Evolutionary conservation across 2,888 invertebrate genomes (phyloP), one percentile per base, ranked within the genome.

Genomic region (Reticulitermes lucifugus): DNA sequence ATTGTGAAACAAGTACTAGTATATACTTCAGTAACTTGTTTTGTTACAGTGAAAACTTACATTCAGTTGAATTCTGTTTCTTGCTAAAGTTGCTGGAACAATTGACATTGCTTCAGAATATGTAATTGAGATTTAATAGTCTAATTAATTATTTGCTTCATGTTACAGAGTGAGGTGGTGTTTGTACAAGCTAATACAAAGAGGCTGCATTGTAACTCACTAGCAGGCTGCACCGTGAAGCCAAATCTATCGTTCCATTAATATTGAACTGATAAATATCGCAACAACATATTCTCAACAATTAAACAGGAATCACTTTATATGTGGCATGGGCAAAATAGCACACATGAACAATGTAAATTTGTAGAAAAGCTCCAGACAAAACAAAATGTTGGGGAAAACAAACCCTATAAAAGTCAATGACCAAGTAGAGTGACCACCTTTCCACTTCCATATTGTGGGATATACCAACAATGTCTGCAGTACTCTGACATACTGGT

Each of bases 1-100:
- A 59, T 80, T 80, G 29, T 41, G n/a, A 80, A 79, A 80, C n/a
- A 80, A 21, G 21, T 21, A 80, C 41, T 80, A 80, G 35, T 41
- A 73, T 35, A 73, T 41, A 73, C 73, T 73, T 41, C 73, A 73
- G 41, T 21, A 73, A 73, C 41, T 73, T 71, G 0, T 25, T 35
- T 41, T 25, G 12, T 70, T 25, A 70, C 25, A 70, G 12, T 70
- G 25, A 73, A 7, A 14, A 73, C 9, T 41, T 73, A 10, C 41
- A 12, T 41, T 21, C 73, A 79, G 51, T 55, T 7, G 29, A 79
- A 59, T 35, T 59, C 41, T 35, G 29, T 12, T 60, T 35, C 22
- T 55, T 60, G 25, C 41, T 35, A 29, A 79, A 46, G 46, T 29
- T 80, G 22, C 59, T 59, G 59, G 35, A 80, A 60, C 60, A 29